These are phyloP conservation scores for Tragopan temminckii DNA, from an alignment of 2,797 vertebrate species.

Conservation along the genomic window DNA sequence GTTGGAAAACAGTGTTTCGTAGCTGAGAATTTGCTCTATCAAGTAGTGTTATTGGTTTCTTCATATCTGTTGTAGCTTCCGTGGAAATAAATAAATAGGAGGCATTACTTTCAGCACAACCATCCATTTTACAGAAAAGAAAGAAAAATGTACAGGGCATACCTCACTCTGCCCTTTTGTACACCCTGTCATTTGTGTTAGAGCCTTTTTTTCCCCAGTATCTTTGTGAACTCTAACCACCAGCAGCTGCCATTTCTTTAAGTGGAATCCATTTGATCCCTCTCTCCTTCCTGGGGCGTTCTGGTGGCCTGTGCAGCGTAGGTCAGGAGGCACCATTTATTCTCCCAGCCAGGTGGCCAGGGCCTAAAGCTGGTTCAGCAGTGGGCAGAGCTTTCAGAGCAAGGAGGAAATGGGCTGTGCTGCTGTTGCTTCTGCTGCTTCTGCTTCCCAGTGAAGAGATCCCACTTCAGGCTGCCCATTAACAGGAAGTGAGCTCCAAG, in stretches of 20 bases:
- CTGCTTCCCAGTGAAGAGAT: background rate
- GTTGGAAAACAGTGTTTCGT: background rate
- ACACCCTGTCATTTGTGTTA: background rate
- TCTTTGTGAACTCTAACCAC: background rate
- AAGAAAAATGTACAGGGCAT: background rate
- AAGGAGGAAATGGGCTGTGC: accelerated
- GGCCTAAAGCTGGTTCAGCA: background rate
- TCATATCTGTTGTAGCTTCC: background rate
- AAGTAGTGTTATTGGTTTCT: background rate
- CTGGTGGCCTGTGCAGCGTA: background rate
- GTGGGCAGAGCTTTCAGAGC: background rate
- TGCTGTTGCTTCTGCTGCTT: background rate
- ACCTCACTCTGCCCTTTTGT: background rate
- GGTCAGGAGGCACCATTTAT: background rate
- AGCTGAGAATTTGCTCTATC: background rate
- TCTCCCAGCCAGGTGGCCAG: background rate
- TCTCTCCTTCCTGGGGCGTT: background rate
- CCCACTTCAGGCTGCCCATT: background rate
- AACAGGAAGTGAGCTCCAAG: background rate
- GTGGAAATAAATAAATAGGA: background rate
- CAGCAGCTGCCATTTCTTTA: background rate
- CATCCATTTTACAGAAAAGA: background rate
- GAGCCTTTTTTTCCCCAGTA: background rate
- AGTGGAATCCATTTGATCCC: background rate
- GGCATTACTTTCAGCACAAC: background rate